Base-by-base conservation (phyloP, 92 coral and sea anemone species). In the Epizoanthus illoricatus region DNA sequence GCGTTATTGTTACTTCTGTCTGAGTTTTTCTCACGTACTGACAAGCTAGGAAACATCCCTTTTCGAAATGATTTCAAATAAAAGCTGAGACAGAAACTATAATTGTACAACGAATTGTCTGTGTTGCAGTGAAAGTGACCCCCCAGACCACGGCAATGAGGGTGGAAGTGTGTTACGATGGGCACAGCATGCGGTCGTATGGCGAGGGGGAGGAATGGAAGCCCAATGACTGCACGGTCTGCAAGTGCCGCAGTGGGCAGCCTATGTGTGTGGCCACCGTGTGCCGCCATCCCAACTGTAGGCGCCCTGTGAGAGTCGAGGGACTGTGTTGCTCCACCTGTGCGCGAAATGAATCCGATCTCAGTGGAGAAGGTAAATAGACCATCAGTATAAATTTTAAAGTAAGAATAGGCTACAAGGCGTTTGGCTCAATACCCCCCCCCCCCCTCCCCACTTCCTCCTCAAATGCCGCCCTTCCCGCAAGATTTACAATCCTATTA, bases 261-360 rank as follows among this genome's bases (percentile, higher is more conserved):
- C 93, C 93, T 23, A 85, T 88, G 81, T 97, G 99, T 80, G 85
- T 97, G 57, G 99, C 99, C 3, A 92, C 98, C 5, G 97, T 90
- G 65, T 97, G 99, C 40, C 91, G 90, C 28, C 93, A 90, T 73
- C 95, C 98, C 11, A 81, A 87, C 68, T 97, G 99, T 86, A 80
- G 81, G 76, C 86, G 88, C 54, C 94, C 99, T 11, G 76, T 94
- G 47, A 91, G 94, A 16, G 91, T 93, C 63, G 87, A 90, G 84
- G 99, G 98, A 17, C 94, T 90, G 81, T 97, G 99, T 56, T 97
- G 99, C 69, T 98, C 99, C 0, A 86, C 90, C 10, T 97, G 99
- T 66, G 89, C 92, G 16, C 68, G 88, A 63, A 69, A 75, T 67
- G 94, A 87, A 11, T 73, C 91, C 2, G 58, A 23, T 52, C 39